These are phyloP conservation scores for Aphrocallistes beatrix DNA, from an alignment of 37 sponge, comb jelly and placozoan genomes.

Conservation along the genomic window DNA sequence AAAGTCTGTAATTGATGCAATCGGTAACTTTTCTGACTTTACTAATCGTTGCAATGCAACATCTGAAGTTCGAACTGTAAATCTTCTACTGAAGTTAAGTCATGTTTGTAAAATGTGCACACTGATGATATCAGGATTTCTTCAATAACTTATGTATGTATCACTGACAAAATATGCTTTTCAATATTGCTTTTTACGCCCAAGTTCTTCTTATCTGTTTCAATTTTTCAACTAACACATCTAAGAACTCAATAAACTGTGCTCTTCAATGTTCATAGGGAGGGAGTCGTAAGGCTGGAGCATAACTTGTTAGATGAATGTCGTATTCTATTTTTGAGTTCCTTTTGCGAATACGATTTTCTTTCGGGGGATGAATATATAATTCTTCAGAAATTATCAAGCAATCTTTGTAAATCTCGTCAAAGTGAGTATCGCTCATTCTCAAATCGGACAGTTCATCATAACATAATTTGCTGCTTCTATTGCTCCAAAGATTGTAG, in stretches of 20 bases:
- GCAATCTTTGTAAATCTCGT: constrained; percentile 20
- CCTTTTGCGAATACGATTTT: constrained; percentile 10
- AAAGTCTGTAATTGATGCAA: background rate
- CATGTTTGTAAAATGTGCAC: background rate
- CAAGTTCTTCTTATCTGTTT: constrained; percentile 15
- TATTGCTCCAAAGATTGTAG: constrained; percentile 19
- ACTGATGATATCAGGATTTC: background rate
- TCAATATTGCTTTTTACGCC: background rate
- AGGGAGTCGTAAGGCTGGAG: background rate
- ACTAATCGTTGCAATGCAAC: background rate
- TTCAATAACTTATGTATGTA: constrained; percentile 11
- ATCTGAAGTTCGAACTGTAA: constrained; percentile 9
- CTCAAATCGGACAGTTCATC: constrained; percentile 8
- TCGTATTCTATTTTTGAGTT: constrained; percentile 16
- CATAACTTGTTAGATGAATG: constrained; percentile 19
- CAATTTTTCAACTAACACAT: constrained; percentile 16
- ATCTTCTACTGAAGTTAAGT: constrained; percentile 13
- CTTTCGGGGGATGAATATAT: background rate
- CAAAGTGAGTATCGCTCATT: constrained; percentile 14
- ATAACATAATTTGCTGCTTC: constrained; percentile 10
- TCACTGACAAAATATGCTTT: background rate
- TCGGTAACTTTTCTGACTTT: background rate
- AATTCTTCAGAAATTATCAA: constrained; percentile 8
- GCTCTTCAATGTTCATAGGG: background rate
- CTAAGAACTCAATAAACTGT: constrained; percentile 10